Evolutionary conservation across 1,140 invertebrate genomes (phyloP), one percentile per base, ranked within the genome.

Genomic region (Euura saliciscinereae): DNA sequence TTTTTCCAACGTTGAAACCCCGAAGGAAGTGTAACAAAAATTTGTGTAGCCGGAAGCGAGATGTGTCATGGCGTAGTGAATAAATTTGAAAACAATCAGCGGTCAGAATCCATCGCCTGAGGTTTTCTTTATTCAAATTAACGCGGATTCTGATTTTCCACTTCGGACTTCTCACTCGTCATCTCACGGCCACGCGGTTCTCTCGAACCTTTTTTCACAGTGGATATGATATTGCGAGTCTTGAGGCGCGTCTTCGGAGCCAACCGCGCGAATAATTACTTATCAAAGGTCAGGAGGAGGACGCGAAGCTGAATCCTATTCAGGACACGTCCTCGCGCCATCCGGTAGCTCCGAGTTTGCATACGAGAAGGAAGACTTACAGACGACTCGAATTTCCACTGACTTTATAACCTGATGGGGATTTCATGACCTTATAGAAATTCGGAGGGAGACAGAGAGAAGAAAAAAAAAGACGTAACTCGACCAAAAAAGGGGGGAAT

Each of bases 191-290:
- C 28, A 28, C 28, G 28, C 28, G 28, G 28, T 28, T 28, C 28
- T 28, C 28, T 28, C 28, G 28, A 28, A 28, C 28, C 28, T 28
- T 28, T 28, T 28, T 28, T 28, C 28, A 28, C 28, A 28, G 28
- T 28, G 28, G 28, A 28, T 28, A 28, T 28, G 28, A 28, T 28
- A 28, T 28, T 28, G 28, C 28, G 28, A 28, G 28, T 28, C 28
- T 28, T 28, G 28, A 28, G 28, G 28, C 28, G 28, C 28, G 28
- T 28, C 28, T 28, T 28, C 28, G 51, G 8, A 59, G 51, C 13
- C 51, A 59, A 59, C 51, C 51, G 13, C 51, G 51, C 51, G 51
- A 59, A 59, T 59, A 59, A 59, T 59, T 59, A 59, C 51, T 59
- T 11, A 59, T 59, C 51, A 59, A 59, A 59, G 51, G 51, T 59